Percentiles rank a stretch among this genome's conserved stretches.
phyloP scores from a whole-genome alignment of 1,140 invertebrate species.

The Calycopis cecrops region DNA sequence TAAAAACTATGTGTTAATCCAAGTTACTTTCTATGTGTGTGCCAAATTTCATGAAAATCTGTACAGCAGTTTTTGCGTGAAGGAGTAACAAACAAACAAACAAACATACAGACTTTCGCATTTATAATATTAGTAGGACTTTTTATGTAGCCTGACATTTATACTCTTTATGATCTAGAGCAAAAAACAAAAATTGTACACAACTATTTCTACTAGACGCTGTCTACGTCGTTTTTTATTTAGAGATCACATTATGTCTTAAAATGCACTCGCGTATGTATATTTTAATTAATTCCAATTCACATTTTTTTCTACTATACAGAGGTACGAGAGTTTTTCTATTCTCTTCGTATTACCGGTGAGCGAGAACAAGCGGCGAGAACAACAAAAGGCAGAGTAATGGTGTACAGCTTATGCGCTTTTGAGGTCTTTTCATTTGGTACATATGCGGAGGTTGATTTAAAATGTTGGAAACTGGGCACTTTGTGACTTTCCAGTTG shows the following conservation, averaged over 20 bases:
- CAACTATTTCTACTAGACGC: too few relatives aligned
- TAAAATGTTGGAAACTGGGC: neutral
- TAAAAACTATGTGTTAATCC: too few relatives aligned
- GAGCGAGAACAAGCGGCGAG: slow-evolving; percentile 8
- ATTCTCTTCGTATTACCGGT: neutral
- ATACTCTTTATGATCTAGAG: too few relatives aligned
- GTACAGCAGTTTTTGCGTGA: too few relatives aligned
- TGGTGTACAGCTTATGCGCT: neutral
- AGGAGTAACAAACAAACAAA: too few relatives aligned
- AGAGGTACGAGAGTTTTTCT: neutral
- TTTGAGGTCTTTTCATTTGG: neutral
- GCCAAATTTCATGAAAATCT: too few relatives aligned
- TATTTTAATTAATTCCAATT: slow-evolving; percentile 9
- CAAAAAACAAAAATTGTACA: neutral
- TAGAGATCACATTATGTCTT: neutral
- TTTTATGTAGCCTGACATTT: too few relatives aligned
- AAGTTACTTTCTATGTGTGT: too few relatives aligned
- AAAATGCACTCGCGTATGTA: neutral
- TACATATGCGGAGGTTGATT: neutral
- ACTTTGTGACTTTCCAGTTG: too few relatives aligned
- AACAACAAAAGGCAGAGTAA: slow-evolving; percentile 27
- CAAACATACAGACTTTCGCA: too few relatives aligned
- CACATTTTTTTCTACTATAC: neutral
- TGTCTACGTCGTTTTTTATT: too few relatives aligned
- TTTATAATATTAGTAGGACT: too few relatives aligned